Conservation (phyloP, 2,888 invertebrate genomes). For the Protonemura montana region DNA sequence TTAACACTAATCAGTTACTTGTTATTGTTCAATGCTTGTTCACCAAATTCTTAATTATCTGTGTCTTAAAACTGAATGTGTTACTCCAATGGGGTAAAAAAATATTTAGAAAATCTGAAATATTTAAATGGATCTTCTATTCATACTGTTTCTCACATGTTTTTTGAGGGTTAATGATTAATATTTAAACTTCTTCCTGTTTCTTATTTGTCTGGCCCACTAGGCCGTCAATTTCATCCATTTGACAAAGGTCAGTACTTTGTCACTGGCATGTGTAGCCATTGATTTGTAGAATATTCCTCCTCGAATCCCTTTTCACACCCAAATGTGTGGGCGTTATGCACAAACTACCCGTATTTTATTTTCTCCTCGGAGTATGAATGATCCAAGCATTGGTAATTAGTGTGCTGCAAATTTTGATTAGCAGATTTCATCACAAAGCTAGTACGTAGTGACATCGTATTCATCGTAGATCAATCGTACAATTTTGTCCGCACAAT, state of each 20-base stretch:
- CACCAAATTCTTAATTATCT: no score
- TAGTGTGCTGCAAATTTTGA: no score
- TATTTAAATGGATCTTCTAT: not conserved
- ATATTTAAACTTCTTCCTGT: not conserved
- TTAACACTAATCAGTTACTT: no score
- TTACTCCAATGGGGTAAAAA: no score
- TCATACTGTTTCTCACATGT: not conserved
- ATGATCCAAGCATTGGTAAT: no score
- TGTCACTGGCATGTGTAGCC: constrained; percentile 2
- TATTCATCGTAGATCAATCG: no score
- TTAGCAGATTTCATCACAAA: no score
- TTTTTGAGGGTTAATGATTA: not conserved
- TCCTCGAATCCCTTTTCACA: not conserved
- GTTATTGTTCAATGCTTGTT: no score
- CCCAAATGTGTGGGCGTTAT: not conserved
- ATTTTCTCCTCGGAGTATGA: no score
- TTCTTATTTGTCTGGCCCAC: not conserved
- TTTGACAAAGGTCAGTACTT: constrained; percentile 12
- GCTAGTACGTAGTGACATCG: no score
- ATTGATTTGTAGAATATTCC: not conserved
- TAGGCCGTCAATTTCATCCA: not conserved
- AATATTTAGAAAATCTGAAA: not conserved
- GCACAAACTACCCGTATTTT: not conserved
- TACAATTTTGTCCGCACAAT: no score
- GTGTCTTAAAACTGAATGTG: no score